Evolutionary conservation across 1,140 invertebrate species (phyloP).

Genomic region (Cyclargus thomasi): DNA sequence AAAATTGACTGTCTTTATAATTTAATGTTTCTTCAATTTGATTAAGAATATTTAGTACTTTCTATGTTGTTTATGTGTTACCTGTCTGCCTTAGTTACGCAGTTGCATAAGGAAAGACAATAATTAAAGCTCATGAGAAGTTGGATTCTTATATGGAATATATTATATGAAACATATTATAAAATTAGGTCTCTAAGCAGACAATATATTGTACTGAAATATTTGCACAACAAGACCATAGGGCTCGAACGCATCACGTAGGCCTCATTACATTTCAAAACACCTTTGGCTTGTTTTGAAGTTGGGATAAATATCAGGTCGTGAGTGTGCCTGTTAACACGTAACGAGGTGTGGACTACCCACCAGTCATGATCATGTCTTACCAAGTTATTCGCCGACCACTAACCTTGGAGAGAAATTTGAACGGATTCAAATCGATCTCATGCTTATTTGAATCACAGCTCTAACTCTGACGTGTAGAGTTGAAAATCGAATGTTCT

Average conservation of each 20-base stretch:
- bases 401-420: slow-evolving; percentile 49
- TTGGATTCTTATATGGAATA: too few relatives aligned
- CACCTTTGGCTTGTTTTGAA: slow-evolving; percentile 54
- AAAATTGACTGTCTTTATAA: too few relatives aligned
- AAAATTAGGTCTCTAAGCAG: too few relatives aligned
- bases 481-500: slow-evolving; percentile 18
- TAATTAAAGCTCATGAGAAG: too few relatives aligned
- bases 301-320: slow-evolving; percentile 68
- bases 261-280: slow-evolving; percentile 60
- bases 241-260: slow-evolving; percentile 44
- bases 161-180: too few relatives aligned
- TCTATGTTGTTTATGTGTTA: too few relatives aligned
- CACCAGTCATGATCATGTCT: slow-evolving; percentile 73
- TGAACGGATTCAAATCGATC: slow-evolving; percentile 33
- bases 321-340: slow-evolving; percentile 72
- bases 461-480: slow-evolving; percentile 1
- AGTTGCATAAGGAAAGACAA: too few relatives aligned
- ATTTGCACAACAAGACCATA: slow-evolving; percentile 29
- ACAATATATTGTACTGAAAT: not conserved
- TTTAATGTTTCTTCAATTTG: too few relatives aligned
- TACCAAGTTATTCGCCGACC: slow-evolving; percentile 68
- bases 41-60: too few relatives aligned
- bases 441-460: not conserved
- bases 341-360: slow-evolving; percentile 72
- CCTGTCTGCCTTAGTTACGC: too few relatives aligned